phyloP scores from a whole-genome alignment of 2,113 vertebrate species.

The Siniperca knerii region DNA sequence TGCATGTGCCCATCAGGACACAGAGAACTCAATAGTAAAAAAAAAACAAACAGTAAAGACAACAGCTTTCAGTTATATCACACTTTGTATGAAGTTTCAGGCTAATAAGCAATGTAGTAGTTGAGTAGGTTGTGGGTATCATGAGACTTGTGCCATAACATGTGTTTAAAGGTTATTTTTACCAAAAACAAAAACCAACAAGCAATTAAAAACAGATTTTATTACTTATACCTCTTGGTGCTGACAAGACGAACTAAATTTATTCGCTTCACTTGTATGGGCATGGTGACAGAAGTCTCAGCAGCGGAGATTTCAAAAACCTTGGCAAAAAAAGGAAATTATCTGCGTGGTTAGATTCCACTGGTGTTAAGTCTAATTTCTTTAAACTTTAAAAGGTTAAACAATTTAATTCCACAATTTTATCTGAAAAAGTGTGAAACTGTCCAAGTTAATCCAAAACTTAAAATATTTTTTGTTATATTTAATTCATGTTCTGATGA shows the following conservation, averaged over 20 bases:
- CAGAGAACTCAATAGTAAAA: background rate
- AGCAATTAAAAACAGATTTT: background rate
- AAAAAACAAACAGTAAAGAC: background rate
- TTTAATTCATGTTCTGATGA: background rate
- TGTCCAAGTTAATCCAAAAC: background rate
- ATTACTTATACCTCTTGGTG: background rate
- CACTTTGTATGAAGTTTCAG: background rate
- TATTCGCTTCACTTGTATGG: slow-evolving; percentile 1
- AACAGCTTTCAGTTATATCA: background rate
- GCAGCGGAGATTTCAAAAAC: background rate
- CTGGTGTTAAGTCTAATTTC: background rate
- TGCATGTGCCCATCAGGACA: background rate
- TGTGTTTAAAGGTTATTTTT: background rate
- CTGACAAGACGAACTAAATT: background rate
- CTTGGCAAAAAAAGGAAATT: background rate
- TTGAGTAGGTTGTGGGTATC: background rate
- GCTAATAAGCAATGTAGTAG: background rate
- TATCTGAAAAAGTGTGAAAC: background rate
- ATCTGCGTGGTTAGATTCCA: background rate
- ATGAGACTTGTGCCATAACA: background rate
- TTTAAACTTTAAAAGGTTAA: background rate
- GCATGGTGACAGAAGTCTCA: background rate
- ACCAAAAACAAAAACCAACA: background rate
- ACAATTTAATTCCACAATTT: background rate
- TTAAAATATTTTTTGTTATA: background rate